Evolutionary conservation across 2,113 vertebrate species (phyloP).

Genomic region (Chrysochloris asiatica): DNA sequence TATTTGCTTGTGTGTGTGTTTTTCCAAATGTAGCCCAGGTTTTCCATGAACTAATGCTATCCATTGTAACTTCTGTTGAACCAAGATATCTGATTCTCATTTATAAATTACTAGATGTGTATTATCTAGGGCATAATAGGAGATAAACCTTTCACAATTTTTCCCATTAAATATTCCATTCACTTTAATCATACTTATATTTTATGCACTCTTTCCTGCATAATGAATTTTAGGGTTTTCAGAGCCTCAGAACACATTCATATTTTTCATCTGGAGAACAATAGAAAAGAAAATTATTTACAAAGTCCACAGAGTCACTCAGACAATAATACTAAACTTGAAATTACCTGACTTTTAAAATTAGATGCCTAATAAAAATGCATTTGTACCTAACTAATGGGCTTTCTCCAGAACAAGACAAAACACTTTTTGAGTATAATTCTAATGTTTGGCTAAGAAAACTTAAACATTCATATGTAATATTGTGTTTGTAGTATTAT

Average conservation of each 20-base stretch:
- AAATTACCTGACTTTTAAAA: neutral
- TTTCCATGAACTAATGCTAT: neutral
- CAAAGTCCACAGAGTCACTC: neutral
- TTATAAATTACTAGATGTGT: neutral
- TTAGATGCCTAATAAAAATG: neutral
- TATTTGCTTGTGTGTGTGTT: neutral
- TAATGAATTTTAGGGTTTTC: constrained; percentile 46
- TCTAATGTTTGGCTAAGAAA: neutral
- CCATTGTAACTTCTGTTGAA: neutral
- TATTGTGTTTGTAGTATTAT: neutral
- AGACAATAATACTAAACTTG: constrained; percentile 19
- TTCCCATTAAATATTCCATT: neutral
- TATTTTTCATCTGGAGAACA: constrained; percentile 32
- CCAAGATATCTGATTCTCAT: neutral
- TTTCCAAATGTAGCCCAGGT: neutral
- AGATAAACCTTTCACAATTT: neutral
- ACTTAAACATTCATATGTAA: neutral
- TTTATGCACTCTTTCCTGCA: neutral
- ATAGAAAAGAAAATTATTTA: constrained; percentile 31
- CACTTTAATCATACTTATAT: constrained; percentile 27
- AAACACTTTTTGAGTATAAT: neutral
- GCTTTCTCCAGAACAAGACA: neutral
- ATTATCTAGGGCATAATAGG: constrained; percentile 3
- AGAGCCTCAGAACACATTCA: neutral
- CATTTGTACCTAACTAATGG: neutral